Percentiles rank a stretch among this genome's conserved stretches.
Conservation (phyloP, 2,888 invertebrate species). For the Argyra leucocephala region DNA sequence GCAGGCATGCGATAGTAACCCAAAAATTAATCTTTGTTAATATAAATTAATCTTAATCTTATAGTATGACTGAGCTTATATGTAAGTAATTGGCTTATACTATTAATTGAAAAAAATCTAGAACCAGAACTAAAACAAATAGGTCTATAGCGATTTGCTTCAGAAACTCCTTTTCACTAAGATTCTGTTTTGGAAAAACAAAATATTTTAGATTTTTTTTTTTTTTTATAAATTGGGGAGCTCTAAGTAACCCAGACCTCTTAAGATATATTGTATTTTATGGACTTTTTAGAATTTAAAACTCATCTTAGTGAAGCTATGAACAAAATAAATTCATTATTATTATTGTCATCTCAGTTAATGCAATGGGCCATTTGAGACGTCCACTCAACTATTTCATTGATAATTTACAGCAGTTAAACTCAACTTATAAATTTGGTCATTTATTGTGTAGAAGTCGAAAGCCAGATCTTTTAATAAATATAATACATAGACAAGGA, state of each 20-base stretch:
- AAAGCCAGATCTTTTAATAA: slow-evolving; percentile 82
- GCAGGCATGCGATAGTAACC: too few relatives aligned
- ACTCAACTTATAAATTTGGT: slow-evolving; percentile 70
- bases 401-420: slow-evolving; percentile 69
- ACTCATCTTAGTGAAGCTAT: slow-evolving; percentile 83
- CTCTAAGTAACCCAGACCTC: too few relatives aligned
- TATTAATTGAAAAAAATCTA: too few relatives aligned
- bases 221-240: too few relatives aligned
- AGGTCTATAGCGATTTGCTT: slow-evolving; percentile 65
- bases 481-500: slow-evolving; percentile 83
- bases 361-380: slow-evolving; percentile 73
- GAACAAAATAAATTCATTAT: slow-evolving; percentile 84
- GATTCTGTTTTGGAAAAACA: slow-evolving; percentile 68
- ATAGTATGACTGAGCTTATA: too few relatives aligned
- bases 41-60: too few relatives aligned
- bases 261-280: too few relatives aligned
- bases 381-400: slow-evolving; percentile 68
- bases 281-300: slow-evolving; percentile 87
- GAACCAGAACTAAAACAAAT: slow-evolving; percentile 81
- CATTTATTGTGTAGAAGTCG: slow-evolving; percentile 80
- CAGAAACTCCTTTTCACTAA: slow-evolving; percentile 81
- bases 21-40: too few relatives aligned
- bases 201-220: too few relatives aligned
- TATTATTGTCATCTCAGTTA: slow-evolving; percentile 72
- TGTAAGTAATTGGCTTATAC: too few relatives aligned